Evolutionary conservation across 2,888 invertebrate species (phyloP).

Genomic region (Coremacera marginata): DNA sequence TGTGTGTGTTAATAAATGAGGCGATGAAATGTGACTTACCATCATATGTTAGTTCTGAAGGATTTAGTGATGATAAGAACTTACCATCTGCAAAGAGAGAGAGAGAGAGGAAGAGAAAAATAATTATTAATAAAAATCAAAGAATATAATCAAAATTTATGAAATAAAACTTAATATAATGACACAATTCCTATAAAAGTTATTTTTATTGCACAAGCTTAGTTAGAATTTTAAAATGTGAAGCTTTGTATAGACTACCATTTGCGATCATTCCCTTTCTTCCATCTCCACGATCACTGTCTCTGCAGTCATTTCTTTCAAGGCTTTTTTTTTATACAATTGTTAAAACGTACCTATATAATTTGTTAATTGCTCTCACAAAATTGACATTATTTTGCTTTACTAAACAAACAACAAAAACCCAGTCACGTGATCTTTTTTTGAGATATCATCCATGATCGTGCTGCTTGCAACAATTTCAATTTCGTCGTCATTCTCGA

Average conservation of each 20-base stretch:
- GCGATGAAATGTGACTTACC: conserved; percentile 68
- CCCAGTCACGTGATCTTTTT: neutral
- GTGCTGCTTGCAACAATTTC: conserved; percentile 8
- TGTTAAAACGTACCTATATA: neutral
- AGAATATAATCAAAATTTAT: too few species aligned
- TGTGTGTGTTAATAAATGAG: conserved; percentile 53
- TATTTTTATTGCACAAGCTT: too few species aligned
- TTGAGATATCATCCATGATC: neutral
- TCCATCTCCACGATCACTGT: too few species aligned
- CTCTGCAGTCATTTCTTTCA: neutral
- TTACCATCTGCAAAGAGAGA: conserved; percentile 68
- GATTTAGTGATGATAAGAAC: conserved; percentile 70
- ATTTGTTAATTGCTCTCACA: conserved; percentile 4
- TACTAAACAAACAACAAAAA: neutral
- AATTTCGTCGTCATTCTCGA: conserved; percentile 44
- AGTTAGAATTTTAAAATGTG: too few species aligned
- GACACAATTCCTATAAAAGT: too few species aligned
- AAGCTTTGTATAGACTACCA: too few species aligned
- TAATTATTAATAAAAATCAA: neutral
- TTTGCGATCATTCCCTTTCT: too few species aligned
- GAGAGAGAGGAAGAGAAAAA: conserved; percentile 42
- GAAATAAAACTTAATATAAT: too few species aligned
- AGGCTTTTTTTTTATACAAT: neutral
- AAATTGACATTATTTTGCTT: neutral
- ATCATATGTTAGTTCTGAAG: conserved; percentile 70